These are phyloP conservation scores for Euura lappo DNA, from an alignment of 1,140 invertebrate species.

Conservation along the genomic window DNA sequence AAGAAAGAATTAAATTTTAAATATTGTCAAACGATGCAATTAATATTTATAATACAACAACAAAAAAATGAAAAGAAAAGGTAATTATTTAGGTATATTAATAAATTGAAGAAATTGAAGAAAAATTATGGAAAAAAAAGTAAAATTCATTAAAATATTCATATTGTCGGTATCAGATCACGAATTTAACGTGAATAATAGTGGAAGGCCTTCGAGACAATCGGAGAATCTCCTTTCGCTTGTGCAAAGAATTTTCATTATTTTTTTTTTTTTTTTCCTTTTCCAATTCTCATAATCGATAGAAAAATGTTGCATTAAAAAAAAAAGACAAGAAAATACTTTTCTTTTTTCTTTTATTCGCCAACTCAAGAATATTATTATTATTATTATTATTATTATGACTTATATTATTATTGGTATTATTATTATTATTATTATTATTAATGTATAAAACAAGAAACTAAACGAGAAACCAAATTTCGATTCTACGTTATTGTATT, in stretches of 20 bases:
- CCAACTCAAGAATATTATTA: neutral
- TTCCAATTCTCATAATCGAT: too few relatives aligned
- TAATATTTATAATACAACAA: too few relatives aligned
- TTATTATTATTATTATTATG: neutral
- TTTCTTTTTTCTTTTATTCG: neutral
- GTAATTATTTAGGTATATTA: neutral
- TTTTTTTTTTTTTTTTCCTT: neutral
- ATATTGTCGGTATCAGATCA: neutral
- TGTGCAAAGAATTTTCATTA: neutral
- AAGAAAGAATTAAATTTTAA: too few relatives aligned
- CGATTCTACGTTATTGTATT: too few relatives aligned
- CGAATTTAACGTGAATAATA: neutral
- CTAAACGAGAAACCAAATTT: too few relatives aligned
- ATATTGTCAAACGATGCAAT: too few relatives aligned
- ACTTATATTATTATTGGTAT: too few relatives aligned
- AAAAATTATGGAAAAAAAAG: neutral
- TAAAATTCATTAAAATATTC: neutral
- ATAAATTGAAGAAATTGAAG: neutral
- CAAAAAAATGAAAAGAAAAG: too few relatives aligned
- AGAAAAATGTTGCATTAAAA: too few relatives aligned
- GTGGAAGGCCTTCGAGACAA: neutral
- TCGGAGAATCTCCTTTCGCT: neutral
- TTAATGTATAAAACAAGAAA: too few relatives aligned
- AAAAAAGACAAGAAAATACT: too few relatives aligned
- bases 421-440: too few relatives aligned